Evolutionary conservation across 1,140 invertebrate species (phyloP).

Genomic region (Brachionus koreanus): DNA sequence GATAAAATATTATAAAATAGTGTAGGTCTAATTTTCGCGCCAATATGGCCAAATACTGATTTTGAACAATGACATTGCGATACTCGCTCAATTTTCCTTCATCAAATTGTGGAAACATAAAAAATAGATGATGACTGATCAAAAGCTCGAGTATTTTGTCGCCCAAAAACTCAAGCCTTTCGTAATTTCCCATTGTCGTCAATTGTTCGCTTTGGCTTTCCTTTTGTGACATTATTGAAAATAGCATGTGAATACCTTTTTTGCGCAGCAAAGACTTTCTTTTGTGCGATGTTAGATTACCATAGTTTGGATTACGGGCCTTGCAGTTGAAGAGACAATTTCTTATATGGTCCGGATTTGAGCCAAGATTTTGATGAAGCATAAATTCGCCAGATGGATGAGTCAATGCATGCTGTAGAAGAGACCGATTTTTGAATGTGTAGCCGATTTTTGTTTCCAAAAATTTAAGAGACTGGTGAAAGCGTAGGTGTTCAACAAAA

Average conservation of each 20-base stretch:
- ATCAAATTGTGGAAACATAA: constrained; percentile 91
- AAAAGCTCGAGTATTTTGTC: constrained; percentile 94
- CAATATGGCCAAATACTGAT: constrained; percentile 93
- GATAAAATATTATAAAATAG: constrained; percentile 92
- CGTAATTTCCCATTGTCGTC: constrained; percentile 92
- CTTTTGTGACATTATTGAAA: constrained; percentile 82
- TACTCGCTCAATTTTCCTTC: constrained; percentile 96
- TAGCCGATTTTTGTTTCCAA: constrained; percentile 72
- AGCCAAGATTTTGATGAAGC: constrained; percentile 57
- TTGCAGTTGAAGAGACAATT: constrained; percentile 96
- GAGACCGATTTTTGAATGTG: constrained; percentile 77
- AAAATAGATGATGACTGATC: constrained; percentile 87
- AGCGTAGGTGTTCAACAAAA: constrained; percentile 82
- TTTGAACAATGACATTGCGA: constrained; percentile 90
- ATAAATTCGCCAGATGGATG: constrained; percentile 80
- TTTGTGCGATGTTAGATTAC: constrained; percentile 87
- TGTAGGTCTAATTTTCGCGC: constrained; percentile 83
- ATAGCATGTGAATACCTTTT: constrained; percentile 84
- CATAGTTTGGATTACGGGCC: constrained; percentile 87
- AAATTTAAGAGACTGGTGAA: constrained; percentile 80
- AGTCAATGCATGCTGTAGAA: constrained; percentile 87
- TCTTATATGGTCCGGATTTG: constrained; percentile 65
- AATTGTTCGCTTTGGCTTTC: constrained; percentile 75
- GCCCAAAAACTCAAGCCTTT: constrained; percentile 86
- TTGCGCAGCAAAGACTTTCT: constrained; percentile 64